These are phyloP conservation scores for Gobio occitaniae DNA, from an alignment of 2,797 vertebrate species.

Conservation along the genomic window DNA sequence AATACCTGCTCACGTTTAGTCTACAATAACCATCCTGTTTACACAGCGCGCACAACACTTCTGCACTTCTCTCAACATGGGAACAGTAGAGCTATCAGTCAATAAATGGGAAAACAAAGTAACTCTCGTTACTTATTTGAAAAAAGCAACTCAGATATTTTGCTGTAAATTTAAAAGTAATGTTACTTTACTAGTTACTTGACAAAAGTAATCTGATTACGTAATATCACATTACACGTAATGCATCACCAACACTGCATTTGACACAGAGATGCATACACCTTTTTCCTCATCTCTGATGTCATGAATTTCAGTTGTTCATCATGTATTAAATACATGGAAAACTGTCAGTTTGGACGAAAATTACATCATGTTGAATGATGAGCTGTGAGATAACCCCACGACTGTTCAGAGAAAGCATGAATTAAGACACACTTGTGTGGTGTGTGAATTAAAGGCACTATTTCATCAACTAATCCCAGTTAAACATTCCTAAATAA, in stretches of 20 bases:
- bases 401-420: background rate
- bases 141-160: background rate
- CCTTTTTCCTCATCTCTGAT: background rate
- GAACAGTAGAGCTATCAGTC: background rate
- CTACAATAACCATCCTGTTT: background rate
- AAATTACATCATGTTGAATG: background rate
- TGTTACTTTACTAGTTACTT: background rate
- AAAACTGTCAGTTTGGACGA: background rate
- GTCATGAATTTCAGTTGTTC: background rate
- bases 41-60: background rate
- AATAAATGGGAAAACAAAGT: background rate
- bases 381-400: background rate
- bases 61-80: background rate
- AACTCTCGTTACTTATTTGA: background rate
- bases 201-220: background rate
- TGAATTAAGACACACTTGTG: too few relatives aligned
- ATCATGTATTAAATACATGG: background rate
- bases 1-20: too few relatives aligned
- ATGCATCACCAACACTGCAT: background rate
- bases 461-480: background rate
- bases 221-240: background rate
- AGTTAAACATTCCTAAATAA: slow-evolving; percentile 10
- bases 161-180: background rate
- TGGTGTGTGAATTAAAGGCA: background rate
- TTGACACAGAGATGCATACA: background rate